Conservation (phyloP, 2,797 vertebrate species). For the Muscicapa striata region DNA sequence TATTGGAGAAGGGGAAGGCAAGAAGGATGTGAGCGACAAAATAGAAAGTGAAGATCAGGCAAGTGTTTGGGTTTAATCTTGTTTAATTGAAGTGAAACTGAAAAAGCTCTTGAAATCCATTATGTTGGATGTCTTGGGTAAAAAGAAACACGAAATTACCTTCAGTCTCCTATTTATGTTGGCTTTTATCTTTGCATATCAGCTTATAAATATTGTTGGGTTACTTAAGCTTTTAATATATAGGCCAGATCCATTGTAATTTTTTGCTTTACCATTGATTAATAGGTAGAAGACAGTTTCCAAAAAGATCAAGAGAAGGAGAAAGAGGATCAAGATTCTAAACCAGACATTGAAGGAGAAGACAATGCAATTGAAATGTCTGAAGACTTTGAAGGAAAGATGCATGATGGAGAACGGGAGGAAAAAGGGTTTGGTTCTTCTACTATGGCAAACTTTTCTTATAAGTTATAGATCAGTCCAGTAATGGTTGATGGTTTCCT, state of each 20-base stretch:
- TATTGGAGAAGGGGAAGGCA: slow-evolving; percentile 93
- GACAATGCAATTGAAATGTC: slow-evolving; percentile 98
- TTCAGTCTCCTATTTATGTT: neutral
- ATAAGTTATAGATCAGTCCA: neutral
- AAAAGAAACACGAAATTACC: neutral
- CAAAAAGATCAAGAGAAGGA: slow-evolving; percentile 88
- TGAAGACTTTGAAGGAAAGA: slow-evolving; percentile 95
- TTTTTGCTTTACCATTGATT: slow-evolving; percentile 3
- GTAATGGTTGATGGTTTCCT: neutral
- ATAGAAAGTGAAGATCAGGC: slow-evolving; percentile 98
- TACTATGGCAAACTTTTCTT: neutral
- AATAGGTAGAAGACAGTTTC: slow-evolving; percentile 92
- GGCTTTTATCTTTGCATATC: neutral
- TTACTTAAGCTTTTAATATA: neutral
- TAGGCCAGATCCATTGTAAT: neutral
- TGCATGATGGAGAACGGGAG: slow-evolving; percentile 86
- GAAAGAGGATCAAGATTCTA: slow-evolving; percentile 85
- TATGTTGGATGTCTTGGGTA: neutral
- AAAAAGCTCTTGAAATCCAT: neutral
- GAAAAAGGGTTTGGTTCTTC: slow-evolving; percentile 82
- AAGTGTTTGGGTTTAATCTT: slow-evolving; percentile 9
- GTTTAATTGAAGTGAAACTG: neutral
- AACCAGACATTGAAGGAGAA: slow-evolving; percentile 88
- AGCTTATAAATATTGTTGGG: neutral
- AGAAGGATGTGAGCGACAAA: slow-evolving; percentile 94